Percentiles rank a stretch among this genome's conserved stretches.
Conservation (phyloP, 2,888 invertebrate species). For the Boloria selene region DNA sequence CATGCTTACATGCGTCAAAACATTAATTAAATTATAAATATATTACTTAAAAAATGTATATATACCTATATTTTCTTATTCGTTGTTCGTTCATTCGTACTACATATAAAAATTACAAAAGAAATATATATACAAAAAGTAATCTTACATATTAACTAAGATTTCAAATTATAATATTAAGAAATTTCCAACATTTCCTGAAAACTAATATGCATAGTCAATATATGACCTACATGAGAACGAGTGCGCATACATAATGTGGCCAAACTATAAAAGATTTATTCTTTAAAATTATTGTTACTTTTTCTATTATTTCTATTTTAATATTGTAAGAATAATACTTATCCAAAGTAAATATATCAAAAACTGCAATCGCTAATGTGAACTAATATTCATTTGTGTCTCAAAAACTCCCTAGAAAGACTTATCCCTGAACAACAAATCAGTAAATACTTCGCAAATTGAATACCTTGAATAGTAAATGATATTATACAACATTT, state of each 20-base stretch:
- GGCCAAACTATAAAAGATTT: no score
- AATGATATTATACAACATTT: not conserved
- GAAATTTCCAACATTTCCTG: conserved; percentile 2
- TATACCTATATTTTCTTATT: not conserved
- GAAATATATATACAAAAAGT: conserved; percentile 6
- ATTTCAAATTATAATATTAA: conserved; percentile 11
- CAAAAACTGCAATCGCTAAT: conserved; percentile 12
- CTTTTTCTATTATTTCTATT: not conserved
- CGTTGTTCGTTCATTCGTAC: conserved; percentile 15
- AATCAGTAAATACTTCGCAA: conserved; percentile 6
- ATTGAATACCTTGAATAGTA: not conserved
- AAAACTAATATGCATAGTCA: not conserved
- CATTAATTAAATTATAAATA: no score
- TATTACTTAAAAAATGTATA: no score
- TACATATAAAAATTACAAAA: conserved; percentile 12
- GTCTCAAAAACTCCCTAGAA: conserved; percentile 7
- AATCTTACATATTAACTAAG: conserved; percentile 1
- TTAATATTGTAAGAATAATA: conserved; percentile 2
- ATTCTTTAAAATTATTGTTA: no score
- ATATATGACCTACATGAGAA: not conserved
- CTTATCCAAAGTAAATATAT: conserved; percentile 18
- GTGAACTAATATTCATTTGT: conserved; percentile 1
- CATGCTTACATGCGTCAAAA: no score
- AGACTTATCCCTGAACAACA: not conserved
- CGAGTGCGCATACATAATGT: not conserved